Conservation (phyloP, 2,888 invertebrate species). For the Eumacrocentrus americanus region DNA sequence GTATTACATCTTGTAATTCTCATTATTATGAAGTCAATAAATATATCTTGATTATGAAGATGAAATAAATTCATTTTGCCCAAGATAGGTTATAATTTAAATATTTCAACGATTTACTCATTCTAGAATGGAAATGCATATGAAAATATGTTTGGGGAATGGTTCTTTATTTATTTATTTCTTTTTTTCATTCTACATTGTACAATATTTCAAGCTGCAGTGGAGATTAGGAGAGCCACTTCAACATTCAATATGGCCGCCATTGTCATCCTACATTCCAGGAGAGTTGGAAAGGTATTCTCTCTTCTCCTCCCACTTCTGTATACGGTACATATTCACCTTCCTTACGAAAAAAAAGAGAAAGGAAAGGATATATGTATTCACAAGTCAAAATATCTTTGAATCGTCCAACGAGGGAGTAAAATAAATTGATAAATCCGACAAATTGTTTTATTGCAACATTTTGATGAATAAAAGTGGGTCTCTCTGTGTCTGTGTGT, state of each 20-base stretch:
- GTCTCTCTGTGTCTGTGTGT: conserved; percentile 6
- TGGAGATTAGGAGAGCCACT: no score
- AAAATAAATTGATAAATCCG: no score
- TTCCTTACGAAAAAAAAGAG: neutral
- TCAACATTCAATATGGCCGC: conserved; percentile 15
- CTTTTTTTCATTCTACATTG: no score
- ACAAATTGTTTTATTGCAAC: no score
- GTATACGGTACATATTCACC: conserved; percentile 14
- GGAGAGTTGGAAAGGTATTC: conserved; percentile 26
- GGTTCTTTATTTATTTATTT: no score
- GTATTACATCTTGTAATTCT: neutral
- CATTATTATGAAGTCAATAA: neutral
- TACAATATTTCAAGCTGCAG: no score
- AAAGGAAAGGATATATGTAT: no score
- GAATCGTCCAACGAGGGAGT: no score
- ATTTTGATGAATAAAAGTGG: no score
- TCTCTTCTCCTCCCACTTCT: conserved; percentile 7
- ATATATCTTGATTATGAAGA: neutral
- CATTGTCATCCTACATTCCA: conserved; percentile 24
- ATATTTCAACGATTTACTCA: neutral
- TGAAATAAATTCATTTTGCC: conserved; percentile 13
- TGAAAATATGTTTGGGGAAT: neutral
- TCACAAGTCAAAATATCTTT: neutral
- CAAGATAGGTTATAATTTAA: neutral
- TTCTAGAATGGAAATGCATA: neutral